phyloP scores from a whole-genome alignment of 2,797 vertebrate genomes.

The Heteromormyrus szaboi region DNA sequence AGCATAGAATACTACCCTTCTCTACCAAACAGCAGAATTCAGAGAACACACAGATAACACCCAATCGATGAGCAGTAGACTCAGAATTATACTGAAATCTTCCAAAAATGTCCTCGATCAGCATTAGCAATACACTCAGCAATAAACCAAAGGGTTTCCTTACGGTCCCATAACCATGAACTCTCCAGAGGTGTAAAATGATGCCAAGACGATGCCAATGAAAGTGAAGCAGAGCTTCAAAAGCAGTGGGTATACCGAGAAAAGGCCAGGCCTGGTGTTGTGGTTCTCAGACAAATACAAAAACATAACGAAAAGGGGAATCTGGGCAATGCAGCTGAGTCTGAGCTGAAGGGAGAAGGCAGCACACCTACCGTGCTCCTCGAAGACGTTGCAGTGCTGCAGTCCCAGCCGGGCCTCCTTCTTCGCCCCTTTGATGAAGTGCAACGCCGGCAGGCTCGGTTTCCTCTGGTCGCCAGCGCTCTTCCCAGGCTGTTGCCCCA shows the following conservation, averaged over 20 bases:
- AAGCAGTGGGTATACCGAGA: neutral
- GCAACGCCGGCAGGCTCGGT: slow-evolving; percentile 87
- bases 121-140: neutral
- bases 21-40: neutral
- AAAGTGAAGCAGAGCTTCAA: neutral
- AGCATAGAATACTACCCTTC: neutral
- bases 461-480: slow-evolving; percentile 93
- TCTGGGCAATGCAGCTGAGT: neutral
- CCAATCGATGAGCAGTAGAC: neutral
- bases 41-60: neutral
- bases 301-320: neutral
- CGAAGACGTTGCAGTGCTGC: slow-evolving; percentile 85
- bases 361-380: slow-evolving; percentile 83
- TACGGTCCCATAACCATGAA: neutral
- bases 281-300: neutral
- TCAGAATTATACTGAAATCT: neutral
- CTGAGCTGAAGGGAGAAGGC: neutral
- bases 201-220: neutral
- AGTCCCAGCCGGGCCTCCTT: slow-evolving; percentile 81
- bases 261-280: neutral
- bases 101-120: neutral
- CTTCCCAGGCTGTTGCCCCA: slow-evolving; percentile 99
- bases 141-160: neutral
- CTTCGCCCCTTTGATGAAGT: slow-evolving; percentile 86
- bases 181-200: neutral